phyloP scores from a whole-genome alignment of 2,797 vertebrate species.

The Gila robusta region DNA sequence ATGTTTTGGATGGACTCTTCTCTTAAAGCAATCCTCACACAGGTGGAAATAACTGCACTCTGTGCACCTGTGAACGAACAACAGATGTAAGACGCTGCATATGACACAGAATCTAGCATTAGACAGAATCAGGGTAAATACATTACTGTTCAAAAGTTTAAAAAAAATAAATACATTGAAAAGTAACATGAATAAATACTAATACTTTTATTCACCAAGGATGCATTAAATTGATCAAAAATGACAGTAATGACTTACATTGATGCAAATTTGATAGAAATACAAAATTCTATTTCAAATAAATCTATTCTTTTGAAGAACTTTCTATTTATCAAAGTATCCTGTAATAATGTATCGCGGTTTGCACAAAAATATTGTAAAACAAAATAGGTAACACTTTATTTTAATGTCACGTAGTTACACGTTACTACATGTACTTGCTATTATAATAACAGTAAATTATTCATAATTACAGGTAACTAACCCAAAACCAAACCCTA shows the following conservation, averaged over 20 bases:
- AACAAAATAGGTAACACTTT: background rate
- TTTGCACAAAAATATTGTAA: background rate
- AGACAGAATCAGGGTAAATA: background rate
- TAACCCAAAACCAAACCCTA: no score
- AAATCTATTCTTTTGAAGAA: background rate
- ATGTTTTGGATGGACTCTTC: conserved; percentile 71
- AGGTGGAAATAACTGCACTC: conserved; percentile 76
- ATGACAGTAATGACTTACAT: background rate
- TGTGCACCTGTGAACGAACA: conserved; percentile 69
- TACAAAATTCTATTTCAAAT: background rate
- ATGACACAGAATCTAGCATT: background rate
- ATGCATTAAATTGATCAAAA: background rate
- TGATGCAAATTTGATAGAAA: background rate
- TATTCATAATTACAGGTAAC: no score
- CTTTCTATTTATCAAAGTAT: background rate
- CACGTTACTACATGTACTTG: no score
- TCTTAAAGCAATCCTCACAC: conserved; percentile 74
- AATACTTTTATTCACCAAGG: background rate
- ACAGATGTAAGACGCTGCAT: background rate
- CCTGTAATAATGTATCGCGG: background rate
- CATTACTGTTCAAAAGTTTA: background rate
- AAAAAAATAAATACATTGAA: background rate
- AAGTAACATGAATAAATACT: background rate
- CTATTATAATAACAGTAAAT: no score
- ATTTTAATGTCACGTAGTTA: no score